A percentile compares a stretch with the other conserved stretches of the same genome.
phyloP scores from a whole-genome alignment of 2,888 invertebrate species.

The Caenorhabditis macrosperma region DNA sequence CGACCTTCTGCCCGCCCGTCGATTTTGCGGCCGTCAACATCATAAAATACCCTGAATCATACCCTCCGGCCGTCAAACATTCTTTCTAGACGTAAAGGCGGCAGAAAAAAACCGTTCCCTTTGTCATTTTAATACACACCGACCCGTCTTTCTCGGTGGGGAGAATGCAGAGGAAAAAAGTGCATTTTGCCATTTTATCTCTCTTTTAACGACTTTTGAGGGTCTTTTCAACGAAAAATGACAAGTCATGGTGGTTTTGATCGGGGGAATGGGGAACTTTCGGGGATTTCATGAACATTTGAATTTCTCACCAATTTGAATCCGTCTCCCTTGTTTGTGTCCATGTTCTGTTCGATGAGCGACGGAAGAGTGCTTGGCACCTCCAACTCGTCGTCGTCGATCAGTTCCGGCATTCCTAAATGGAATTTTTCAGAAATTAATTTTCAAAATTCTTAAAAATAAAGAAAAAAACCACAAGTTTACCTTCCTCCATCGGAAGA shows the following conservation, averaged over 20 bases:
- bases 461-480: slow-evolving; percentile 6
- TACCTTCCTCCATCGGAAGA: slow-evolving; percentile 72
- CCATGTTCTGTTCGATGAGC: slow-evolving; percentile 62
- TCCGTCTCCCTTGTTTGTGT: slow-evolving; percentile 40
- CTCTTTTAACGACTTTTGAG: too few species aligned
- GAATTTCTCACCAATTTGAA: slow-evolving; percentile 60
- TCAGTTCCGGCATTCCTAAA: slow-evolving; percentile 65
- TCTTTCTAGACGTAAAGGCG: slow-evolving; percentile 18
- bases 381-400: slow-evolving; percentile 60
- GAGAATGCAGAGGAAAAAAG: neutral
- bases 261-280: too few species aligned
- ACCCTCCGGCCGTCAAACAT: neutral
- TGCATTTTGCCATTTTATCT: neutral
- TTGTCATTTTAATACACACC: slow-evolving; percentile 8
- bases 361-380: slow-evolving; percentile 63
- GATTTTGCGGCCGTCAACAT: neutral
- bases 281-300: too few species aligned
- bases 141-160: slow-evolving; percentile 1
- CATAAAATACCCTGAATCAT: slow-evolving; percentile 8
- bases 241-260: too few species aligned
- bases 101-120: slow-evolving; percentile 27
- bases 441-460: slow-evolving; percentile 33
- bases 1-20: too few species aligned
- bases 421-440: slow-evolving; percentile 13
- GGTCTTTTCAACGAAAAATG: too few species aligned